Percentiles rank a stretch among this genome's conserved stretches.
Conservation (phyloP, 2,113 vertebrate genomes). For the Chaetura pelagica region DNA sequence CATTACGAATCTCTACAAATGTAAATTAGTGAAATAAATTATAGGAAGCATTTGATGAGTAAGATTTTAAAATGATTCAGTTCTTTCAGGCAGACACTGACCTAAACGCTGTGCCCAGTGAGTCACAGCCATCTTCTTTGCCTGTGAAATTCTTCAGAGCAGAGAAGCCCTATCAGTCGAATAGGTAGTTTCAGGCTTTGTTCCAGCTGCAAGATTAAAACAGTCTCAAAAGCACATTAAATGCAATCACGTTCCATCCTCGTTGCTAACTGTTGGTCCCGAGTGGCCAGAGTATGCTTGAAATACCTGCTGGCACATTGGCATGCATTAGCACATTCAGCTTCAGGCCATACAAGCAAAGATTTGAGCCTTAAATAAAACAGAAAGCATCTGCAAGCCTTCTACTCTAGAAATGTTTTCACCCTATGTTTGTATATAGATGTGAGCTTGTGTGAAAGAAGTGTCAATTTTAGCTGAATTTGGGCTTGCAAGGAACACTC, state of each 20-base stretch:
- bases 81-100: slow-evolving; percentile 24
- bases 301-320: background rate
- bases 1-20: background rate
- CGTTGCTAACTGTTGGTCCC: background rate
- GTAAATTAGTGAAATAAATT: slow-evolving; percentile 43
- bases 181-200: background rate
- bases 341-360: background rate
- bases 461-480: background rate
- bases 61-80: slow-evolving; percentile 11
- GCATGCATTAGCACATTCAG: background rate
- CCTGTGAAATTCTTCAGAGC: slow-evolving; percentile 3
- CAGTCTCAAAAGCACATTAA: slow-evolving; percentile 6
- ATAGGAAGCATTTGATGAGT: slow-evolving; percentile 34
- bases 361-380: background rate
- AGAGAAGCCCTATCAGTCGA: background rate
- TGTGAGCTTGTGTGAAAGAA: background rate
- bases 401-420: background rate
- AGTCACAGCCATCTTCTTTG: slow-evolving; percentile 8
- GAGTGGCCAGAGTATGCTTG: background rate
- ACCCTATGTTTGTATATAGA: background rate
- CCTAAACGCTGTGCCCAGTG: background rate
- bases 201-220: background rate
- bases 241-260: slow-evolving; percentile 27
- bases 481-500: background rate
- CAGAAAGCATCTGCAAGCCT: background rate